A percentile compares a stretch with the other conserved stretches of the same genome.
Evolutionary conservation across 2,113 vertebrate species (phyloP).

Genomic region (Lamprologus callipterus): DNA sequence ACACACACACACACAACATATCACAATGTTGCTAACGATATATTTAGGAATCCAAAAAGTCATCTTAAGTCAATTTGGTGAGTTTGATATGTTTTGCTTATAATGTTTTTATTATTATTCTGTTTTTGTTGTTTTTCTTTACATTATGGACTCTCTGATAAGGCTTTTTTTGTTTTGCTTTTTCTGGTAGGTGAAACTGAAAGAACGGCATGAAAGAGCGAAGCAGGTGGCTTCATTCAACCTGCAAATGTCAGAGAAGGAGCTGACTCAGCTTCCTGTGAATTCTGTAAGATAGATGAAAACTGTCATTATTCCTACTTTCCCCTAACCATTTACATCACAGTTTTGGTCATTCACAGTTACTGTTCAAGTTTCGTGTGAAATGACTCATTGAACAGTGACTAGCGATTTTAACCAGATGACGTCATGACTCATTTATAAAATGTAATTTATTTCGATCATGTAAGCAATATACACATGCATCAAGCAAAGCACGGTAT

Average conservation of each 20-base stretch:
- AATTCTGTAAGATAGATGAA: conserved; percentile 54
- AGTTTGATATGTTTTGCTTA: not conserved
- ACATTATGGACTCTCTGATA: not conserved
- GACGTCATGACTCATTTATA: not conserved
- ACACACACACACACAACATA: not conserved
- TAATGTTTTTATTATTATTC: not conserved
- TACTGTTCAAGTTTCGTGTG: not conserved
- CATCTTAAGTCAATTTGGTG: not conserved
- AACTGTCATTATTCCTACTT: not conserved
- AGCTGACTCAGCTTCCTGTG: conserved; percentile 36
- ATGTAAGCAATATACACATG: fast-evolving
- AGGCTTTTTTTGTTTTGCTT: not conserved
- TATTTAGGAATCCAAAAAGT: not conserved
- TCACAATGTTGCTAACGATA: not conserved
- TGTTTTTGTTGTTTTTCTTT: not conserved
- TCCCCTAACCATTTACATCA: not conserved
- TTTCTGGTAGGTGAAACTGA: conserved; percentile 44
- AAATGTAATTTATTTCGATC: not conserved
- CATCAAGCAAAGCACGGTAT: not conserved
- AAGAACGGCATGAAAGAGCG: conserved; percentile 49
- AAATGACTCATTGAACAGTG: not conserved
- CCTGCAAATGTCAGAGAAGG: conserved; percentile 56
- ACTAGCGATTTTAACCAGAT: not conserved
- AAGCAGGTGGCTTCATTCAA: conserved; percentile 73
- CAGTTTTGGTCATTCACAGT: not conserved